phyloP scores from a whole-genome alignment of 2,113 vertebrate genomes.

The Dissostichus mawsoni region DNA sequence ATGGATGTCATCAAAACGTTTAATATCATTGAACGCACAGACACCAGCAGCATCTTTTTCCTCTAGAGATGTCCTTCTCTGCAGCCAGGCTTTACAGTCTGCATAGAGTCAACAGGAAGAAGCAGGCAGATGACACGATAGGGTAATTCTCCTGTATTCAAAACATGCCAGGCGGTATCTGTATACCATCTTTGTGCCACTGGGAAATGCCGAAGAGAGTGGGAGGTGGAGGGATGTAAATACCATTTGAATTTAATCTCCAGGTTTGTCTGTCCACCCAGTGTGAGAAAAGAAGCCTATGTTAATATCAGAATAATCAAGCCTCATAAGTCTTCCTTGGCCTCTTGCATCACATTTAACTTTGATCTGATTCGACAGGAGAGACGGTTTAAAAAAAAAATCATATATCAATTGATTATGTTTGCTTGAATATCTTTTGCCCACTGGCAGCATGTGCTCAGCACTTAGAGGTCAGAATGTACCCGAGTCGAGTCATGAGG shows the following conservation, averaged over 20 bases:
- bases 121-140: constrained; percentile 57
- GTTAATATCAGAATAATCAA: not conserved
- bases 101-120: constrained; percentile 56
- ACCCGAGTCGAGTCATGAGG: constrained; percentile 14
- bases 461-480: constrained; percentile 25
- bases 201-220: not conserved
- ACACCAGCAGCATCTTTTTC: constrained; percentile 25
- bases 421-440: constrained; percentile 13
- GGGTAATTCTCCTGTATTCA: constrained; percentile 47
- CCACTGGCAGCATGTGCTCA: not conserved
- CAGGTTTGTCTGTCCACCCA: constrained; percentile 10
- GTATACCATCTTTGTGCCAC: constrained; percentile 35
- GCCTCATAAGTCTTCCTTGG: not conserved
- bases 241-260: constrained; percentile 13
- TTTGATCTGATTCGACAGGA: not conserved
- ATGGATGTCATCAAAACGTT: constrained; percentile 14
- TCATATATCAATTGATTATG: constrained; percentile 30
- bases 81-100: not conserved
- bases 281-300: constrained; percentile 8
- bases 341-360: constrained; percentile 2
- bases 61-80: constrained; percentile 29
- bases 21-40: not conserved
- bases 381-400: not conserved
- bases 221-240: not conserved
- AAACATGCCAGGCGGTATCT: constrained; percentile 49